Evolutionary conservation across 2,888 invertebrate genomes (phyloP).

Genomic region (Antitype chi): DNA sequence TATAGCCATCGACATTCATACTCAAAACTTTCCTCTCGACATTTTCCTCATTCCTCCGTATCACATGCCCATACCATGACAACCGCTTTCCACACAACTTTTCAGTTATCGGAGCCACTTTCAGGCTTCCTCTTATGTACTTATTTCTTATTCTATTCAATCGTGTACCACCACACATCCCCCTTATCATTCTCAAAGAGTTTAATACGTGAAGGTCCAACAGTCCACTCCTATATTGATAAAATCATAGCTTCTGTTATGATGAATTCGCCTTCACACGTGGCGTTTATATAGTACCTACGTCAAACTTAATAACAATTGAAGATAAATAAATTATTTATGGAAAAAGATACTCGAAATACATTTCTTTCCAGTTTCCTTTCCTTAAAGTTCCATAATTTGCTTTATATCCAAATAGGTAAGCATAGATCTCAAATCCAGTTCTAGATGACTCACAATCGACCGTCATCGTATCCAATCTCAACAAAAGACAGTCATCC

Average conservation of each 20-base stretch:
- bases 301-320: background rate
- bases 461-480: conserved; percentile 26
- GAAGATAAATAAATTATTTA: background rate
- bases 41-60: too few species aligned
- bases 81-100: too few species aligned
- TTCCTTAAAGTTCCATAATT: too few species aligned
- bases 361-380: background rate
- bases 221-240: background rate
- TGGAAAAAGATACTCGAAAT: background rate
- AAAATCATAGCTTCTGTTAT: background rate
- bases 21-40: too few species aligned
- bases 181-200: background rate
- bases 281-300: background rate
- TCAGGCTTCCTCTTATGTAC: too few species aligned
- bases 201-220: background rate
- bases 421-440: conserved; percentile 1
- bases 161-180: too few species aligned
- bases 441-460: conserved; percentile 1
- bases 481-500: conserved; percentile 39
- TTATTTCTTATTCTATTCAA: too few species aligned
- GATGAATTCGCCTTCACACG: background rate
- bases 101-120: too few species aligned
- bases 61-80: too few species aligned
- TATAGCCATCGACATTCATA: too few species aligned
- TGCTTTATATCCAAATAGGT: background rate